These are phyloP conservation scores for Patella ulyssiponensis DNA, from an alignment of 2,888 invertebrate genomes.

Conservation along the genomic window DNA sequence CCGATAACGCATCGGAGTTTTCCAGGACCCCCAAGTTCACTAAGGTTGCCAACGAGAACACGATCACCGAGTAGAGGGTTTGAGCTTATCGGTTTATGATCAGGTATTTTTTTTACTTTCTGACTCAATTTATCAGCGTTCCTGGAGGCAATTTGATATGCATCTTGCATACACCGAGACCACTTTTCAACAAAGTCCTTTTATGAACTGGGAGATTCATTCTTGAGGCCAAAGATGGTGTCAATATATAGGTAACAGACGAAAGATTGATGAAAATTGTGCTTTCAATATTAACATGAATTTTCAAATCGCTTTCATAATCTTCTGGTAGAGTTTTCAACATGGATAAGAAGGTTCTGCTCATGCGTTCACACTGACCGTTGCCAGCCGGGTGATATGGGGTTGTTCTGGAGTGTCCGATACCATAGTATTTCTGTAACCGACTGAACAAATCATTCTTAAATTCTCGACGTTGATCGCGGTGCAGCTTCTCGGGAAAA, in stretches of 20 bases:
- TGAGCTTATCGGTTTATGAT: not conserved
- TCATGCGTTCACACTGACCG: conserved; percentile 1
- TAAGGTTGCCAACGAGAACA: conserved; percentile 22
- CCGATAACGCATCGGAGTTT: conserved; percentile 24
- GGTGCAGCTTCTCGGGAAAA: conserved; percentile 36
- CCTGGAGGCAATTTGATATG: not conserved
- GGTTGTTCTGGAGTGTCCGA: conserved; percentile 9
- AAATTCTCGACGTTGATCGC: conserved; percentile 44
- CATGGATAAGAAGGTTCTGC: conserved; percentile 9
- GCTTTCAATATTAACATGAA: not conserved
- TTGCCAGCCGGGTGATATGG: conserved; percentile 20
- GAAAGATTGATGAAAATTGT: too few species aligned
- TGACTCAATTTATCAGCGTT: not conserved
- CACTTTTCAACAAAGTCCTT: not conserved
- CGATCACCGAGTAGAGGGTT: conserved; percentile 15
- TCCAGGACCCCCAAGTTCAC: conserved; percentile 22
- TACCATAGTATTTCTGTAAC: not conserved
- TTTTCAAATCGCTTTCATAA: conserved; percentile 17
- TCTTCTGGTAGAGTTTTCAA: not conserved
- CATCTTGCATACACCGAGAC: conserved; percentile 1
- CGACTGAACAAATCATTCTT: conserved; percentile 31
- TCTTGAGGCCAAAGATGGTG: conserved; percentile 1
- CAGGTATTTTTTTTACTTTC: conserved; percentile 8
- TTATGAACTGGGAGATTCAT: not conserved
- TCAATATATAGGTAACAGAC: conserved; percentile 3